Base-by-base conservation (phyloP, 2,888 invertebrate genomes). In the Drosophila stalkeri region DNA sequence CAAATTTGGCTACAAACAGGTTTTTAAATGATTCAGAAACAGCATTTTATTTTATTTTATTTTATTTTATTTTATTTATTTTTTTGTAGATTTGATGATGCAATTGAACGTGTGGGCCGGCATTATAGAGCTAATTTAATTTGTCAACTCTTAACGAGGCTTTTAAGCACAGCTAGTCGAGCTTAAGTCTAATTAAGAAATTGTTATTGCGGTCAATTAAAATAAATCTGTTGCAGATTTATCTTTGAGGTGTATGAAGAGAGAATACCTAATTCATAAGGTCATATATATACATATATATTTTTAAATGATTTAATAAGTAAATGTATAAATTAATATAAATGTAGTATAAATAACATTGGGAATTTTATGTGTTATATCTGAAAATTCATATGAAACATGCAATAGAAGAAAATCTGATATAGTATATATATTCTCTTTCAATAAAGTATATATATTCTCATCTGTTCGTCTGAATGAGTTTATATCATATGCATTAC, bases 101-200 rank as follows among this genome's bases (percentile, higher is more conserved):
- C 18, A 56, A 56, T 37, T 47, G n/a, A 23, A 67, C 33, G 56
- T 49, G 69, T 56, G 69, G 67, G 67, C 41, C 27, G 41, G 41
- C 33, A 9, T 68, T 43, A 57, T 43, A 37, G 41, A 49, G 67
- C 16, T 56, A 39, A 54, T 31, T 31, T 18, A n/a, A 44, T 66
- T 37, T 31, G 31, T n/a, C 11, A 31, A 52, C 27, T 31, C 52
- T 54, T 66, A 39, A 66, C 9, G 39, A 35, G 49, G 49, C 33
- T 41, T 35, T 41, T 41, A 41, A 31, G 63, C 46, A 12, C 4
- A 16, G 7, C 39, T 8, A 33, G 7, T n/a, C 14, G 9, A 16
- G 12, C 35, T 66, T 12, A 7, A 39, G 8, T 31, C 37, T 16
- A 27, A 46, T 66, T 52, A n/a, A 12, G 14, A 39, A 37, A 39